Conservation (phyloP, 1,140 invertebrate species). For the Musca domestica region DNA sequence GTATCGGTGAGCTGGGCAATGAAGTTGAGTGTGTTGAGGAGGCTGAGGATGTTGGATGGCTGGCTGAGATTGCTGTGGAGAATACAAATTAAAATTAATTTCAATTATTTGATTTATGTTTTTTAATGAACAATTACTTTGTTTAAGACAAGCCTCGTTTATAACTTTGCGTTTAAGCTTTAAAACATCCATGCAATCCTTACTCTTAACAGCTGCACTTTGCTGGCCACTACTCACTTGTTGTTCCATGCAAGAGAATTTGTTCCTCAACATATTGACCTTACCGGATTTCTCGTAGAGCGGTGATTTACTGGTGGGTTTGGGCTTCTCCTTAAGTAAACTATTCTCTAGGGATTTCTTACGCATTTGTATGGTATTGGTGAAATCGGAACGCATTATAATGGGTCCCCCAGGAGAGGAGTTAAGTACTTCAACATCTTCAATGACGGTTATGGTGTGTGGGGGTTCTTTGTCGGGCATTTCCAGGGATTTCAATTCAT, state of each 20-base stretch:
- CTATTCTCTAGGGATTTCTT: constrained; percentile 51
- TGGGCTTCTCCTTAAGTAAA: constrained; percentile 40
- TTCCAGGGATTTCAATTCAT: constrained; percentile 1
- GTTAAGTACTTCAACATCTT: constrained; percentile 12
- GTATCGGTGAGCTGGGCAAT: constrained; percentile 46
- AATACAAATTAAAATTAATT: constrained; percentile 7
- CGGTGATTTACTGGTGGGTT: constrained; percentile 33
- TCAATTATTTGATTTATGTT: neutral
- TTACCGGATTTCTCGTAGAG: constrained; percentile 42
- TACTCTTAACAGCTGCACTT: neutral
- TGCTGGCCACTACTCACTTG: constrained; percentile 19
- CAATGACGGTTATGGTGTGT: neutral
- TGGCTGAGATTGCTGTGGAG: constrained; percentile 27
- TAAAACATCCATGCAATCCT: constrained; percentile 9
- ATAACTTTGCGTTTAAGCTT: constrained; percentile 23
- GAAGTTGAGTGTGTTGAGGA: constrained; percentile 39
- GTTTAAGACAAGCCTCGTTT: constrained; percentile 18
- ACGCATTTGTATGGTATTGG: constrained; percentile 52
- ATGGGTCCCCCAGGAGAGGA: constrained; percentile 29
- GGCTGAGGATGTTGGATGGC: constrained; percentile 17
- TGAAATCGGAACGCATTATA: constrained; percentile 52
- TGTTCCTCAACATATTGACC: constrained; percentile 47
- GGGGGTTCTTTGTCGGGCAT: neutral
- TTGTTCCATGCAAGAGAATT: constrained; percentile 34
- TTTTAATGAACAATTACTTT: constrained; percentile 27